Percentiles rank a stretch among this genome's conserved stretches.
phyloP scores from a whole-genome alignment of 1,140 invertebrate species.

The Rhizoglyphus robini region DNA sequence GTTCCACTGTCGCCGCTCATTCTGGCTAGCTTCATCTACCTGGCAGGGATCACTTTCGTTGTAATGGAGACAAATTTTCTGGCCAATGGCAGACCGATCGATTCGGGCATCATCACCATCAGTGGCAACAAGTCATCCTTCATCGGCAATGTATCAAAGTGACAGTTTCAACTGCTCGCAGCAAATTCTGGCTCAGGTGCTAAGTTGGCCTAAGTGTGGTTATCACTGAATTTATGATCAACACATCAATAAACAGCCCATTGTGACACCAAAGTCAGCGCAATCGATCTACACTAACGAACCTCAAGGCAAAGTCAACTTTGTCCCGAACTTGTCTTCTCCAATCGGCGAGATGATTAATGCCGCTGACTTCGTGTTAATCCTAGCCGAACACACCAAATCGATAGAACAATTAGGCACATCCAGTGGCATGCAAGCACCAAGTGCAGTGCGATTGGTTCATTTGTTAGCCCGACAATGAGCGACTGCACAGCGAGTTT shows the following conservation, averaged over 20 bases:
- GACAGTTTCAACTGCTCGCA: no score
- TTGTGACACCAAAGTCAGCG: no score
- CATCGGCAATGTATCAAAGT: not conserved
- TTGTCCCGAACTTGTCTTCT: not conserved
- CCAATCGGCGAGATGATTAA: not conserved
- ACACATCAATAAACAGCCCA: no score
- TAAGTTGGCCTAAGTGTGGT: no score
- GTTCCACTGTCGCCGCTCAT: not conserved
- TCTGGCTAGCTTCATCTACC: no score
- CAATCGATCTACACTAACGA: no score
- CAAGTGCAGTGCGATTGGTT: not conserved
- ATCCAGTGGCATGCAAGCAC: not conserved
- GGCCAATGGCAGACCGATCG: not conserved
- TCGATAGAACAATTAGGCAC: not conserved
- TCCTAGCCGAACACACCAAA: not conserved
- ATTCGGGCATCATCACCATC: no score
- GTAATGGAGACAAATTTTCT: slow-evolving; percentile 10
- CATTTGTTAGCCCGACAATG: not conserved
- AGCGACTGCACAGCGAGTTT: not conserved
- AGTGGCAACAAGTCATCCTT: not conserved
- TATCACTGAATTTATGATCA: no score
- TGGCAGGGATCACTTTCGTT: no score
- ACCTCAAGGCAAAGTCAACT: not conserved
- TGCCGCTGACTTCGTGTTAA: not conserved
- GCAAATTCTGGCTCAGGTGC: no score